Conservation (phyloP, 1,140 invertebrate genomes). For the Hyles vespertilio region DNA sequence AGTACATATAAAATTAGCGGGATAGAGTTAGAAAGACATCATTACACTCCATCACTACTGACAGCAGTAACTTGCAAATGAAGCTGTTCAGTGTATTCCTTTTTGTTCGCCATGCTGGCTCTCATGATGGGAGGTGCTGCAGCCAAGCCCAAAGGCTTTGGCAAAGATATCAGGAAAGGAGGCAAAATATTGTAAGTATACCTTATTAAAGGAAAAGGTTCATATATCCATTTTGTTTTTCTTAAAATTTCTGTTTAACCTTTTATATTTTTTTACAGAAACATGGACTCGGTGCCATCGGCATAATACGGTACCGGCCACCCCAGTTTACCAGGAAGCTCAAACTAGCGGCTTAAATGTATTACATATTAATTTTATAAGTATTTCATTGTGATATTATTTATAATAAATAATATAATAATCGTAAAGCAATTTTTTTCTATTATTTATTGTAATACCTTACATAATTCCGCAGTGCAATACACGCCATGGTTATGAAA, state of each 20-base stretch:
- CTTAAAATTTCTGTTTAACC: not conserved
- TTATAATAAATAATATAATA: no score
- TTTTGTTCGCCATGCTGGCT: slow-evolving; percentile 10
- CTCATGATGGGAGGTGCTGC: slow-evolving; percentile 9
- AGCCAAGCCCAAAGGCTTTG: slow-evolving; percentile 10
- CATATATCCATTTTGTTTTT: not conserved
- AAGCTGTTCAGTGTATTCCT: slow-evolving; percentile 13
- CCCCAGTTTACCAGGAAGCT: slow-evolving; percentile 8
- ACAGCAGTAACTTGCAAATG: slow-evolving; percentile 4
- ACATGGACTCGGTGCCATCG: slow-evolving; percentile 10
- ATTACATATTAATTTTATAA: not conserved
- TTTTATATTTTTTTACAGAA: slow-evolving; percentile 12
- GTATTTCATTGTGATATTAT: no score
- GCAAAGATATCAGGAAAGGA: slow-evolving; percentile 19
- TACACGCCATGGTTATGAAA: no score
- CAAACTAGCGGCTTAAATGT: not conserved
- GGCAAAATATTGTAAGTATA: slow-evolving; percentile 22
- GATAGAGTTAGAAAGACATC: no score
- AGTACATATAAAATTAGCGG: no score
- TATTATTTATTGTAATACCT: no score
- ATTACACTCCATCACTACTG: no score
- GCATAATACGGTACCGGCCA: slow-evolving; percentile 9
- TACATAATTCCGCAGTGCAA: no score
- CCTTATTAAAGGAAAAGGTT: not conserved
- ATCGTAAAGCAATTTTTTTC: no score